phyloP scores from a whole-genome alignment of 2,888 invertebrate genomes.

The Escarpia spicata region DNA sequence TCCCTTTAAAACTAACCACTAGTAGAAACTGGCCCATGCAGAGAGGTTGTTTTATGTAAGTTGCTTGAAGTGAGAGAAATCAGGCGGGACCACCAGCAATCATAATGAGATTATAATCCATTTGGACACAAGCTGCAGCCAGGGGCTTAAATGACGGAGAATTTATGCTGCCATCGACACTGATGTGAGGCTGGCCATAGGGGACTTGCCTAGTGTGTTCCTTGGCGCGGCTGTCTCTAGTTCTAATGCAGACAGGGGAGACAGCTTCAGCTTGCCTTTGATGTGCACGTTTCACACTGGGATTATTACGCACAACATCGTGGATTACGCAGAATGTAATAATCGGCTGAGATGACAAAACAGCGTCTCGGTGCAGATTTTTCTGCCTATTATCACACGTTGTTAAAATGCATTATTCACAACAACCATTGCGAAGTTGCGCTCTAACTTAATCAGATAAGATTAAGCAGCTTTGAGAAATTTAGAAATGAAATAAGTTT shows the following conservation, averaged over 20 bases:
- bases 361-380: neutral
- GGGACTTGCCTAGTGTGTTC: neutral
- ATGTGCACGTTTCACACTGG: neutral
- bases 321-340: neutral
- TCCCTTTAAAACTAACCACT: neutral
- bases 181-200: neutral
- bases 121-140: neutral
- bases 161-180: slow-evolving; percentile 5
- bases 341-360: neutral
- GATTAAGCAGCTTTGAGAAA: neutral
- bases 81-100: neutral
- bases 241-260: neutral
- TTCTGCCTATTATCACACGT: neutral
- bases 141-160: slow-evolving; percentile 2
- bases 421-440: neutral
- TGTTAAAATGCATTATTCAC: slow-evolving; percentile 16
- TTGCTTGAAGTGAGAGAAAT: neutral
- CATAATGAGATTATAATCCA: slow-evolving; percentile 13
- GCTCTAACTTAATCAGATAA: neutral
- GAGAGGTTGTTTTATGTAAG: neutral
- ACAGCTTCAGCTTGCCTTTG: neutral
- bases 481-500: neutral
- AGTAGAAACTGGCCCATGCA: neutral
- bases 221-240: neutral
- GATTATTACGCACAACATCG: neutral